Evolutionary conservation across 2,113 vertebrate genomes (phyloP), one percentile per base, ranked within the genome.

Genomic region (Carollia perspicillata): DNA sequence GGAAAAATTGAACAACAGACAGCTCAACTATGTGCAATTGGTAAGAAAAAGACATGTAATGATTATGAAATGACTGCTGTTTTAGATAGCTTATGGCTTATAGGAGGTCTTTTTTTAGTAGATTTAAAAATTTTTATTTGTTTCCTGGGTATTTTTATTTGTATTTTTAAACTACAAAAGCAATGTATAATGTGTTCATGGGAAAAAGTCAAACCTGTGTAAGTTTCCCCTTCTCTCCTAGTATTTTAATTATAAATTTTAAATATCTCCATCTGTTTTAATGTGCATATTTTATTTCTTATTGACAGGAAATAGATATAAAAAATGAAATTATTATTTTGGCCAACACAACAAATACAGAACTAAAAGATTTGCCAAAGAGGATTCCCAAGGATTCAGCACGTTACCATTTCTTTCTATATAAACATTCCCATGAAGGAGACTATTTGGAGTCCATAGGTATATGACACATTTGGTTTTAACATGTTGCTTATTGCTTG

Each of bases 401-500:
- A 0, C 99, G 99, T 14, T 99, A 99, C 97, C 99, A 99, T 98
- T 99, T 99, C 98, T 99, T 99, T 98, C 98, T 99, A 81, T 99
- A 99, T 97, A 99, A 99, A 96, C 99, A 99, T 97, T 98, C 98
- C 81, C 99, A 99, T 47, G 99, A 99, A 98, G 99, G 99, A 93
- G 99, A 99, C 98, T 99, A 99, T 98, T 98, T 99, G 95, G 99
- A 99, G 98, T 99, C 99, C 84, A 99, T 99, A 98, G 99, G 99
- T 99, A 98, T 85, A n/a, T 72, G 69, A 35, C 63, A 20, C 3
- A 6, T 92, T 92, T 79, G 6, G 58, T 91, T 88, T 60, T 93
- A 81, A 55, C 58, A 12, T 69, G 14, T 65, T 66, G 14, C 20
- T 26, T 60, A 44, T 42, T 87, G 95, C 81, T 95, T 84, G 8